Percentiles rank a stretch among this genome's conserved stretches.
These are phyloP conservation scores for Premnoplex brunnescens DNA, from an alignment of 2,797 vertebrate species.

Conservation along the genomic window DNA sequence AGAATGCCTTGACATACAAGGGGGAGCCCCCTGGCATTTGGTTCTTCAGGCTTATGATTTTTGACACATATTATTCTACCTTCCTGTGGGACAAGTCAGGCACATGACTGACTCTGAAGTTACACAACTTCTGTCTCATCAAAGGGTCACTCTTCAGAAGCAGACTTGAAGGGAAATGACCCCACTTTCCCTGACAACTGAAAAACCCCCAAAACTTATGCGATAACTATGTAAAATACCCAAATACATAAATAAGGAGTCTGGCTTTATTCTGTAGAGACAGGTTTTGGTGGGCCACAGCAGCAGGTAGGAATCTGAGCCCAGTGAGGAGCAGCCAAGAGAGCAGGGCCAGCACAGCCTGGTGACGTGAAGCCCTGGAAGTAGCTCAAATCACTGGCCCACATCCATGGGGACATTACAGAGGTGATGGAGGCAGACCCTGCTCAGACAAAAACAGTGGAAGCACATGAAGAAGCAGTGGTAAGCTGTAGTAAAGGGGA, in stretches of 20 bases:
- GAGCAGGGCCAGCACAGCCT: rapidly evolving
- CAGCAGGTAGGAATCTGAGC: rapidly evolving
- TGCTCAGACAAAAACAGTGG: background rate
- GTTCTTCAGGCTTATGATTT: background rate
- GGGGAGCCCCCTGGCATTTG: background rate
- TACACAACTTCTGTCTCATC: background rate
- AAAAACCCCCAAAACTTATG: background rate
- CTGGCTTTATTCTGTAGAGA: background rate
- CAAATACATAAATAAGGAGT: background rate
- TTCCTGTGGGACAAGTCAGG: background rate
- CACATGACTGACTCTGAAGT: background rate
- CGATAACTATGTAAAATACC: background rate
- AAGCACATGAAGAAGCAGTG: background rate
- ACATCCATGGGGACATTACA: background rate
- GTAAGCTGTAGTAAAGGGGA: background rate
- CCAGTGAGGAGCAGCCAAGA: background rate
- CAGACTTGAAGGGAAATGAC: background rate
- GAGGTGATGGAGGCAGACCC: background rate
- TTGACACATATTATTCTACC: background rate
- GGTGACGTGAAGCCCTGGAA: background rate
- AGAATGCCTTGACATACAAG: background rate
- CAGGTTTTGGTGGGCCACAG: background rate
- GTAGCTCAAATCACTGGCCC: rapidly evolving
- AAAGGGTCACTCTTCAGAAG: background rate
- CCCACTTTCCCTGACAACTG: background rate